These are phyloP conservation scores for Myiopsitta monachus DNA, from an alignment of 2,113 vertebrate genomes.

Conservation along the genomic window DNA sequence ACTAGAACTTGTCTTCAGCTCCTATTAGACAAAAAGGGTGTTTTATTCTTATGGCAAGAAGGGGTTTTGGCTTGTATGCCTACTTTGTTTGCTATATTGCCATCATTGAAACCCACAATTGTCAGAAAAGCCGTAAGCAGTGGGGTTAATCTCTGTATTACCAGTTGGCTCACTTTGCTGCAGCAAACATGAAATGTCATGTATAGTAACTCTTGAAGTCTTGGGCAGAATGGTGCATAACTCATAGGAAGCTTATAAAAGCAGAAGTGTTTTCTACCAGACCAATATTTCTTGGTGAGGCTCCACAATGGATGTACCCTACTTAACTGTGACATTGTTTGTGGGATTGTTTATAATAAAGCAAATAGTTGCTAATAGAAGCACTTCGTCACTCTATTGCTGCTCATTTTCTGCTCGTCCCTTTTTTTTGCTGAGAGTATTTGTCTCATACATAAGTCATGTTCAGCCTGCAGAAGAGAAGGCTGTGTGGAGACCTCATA, in stretches of 20 bases:
- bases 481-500: neutral
- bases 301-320: neutral
- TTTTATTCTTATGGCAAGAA: neutral
- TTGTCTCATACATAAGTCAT: slow-evolving; percentile 1
- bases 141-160: neutral
- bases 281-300: neutral
- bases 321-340: neutral
- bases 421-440: neutral
- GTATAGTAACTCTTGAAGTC: neutral
- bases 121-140: neutral
- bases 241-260: neutral
- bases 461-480: neutral
- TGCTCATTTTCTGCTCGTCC: neutral
- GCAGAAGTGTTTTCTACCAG: neutral
- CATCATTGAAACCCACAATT: neutral
- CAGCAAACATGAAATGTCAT: neutral
- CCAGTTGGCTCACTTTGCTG: neutral
- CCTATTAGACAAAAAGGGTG: neutral
- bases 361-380: neutral
- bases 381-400: neutral
- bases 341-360: neutral
- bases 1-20: neutral
- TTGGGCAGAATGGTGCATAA: neutral
- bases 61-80: neutral
- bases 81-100: neutral